A percentile compares a stretch with the other conserved stretches of the same genome.
phyloP scores from a whole-genome alignment of 2,797 vertebrate genomes.

The Gymnoscopelus microlampas region DNA sequence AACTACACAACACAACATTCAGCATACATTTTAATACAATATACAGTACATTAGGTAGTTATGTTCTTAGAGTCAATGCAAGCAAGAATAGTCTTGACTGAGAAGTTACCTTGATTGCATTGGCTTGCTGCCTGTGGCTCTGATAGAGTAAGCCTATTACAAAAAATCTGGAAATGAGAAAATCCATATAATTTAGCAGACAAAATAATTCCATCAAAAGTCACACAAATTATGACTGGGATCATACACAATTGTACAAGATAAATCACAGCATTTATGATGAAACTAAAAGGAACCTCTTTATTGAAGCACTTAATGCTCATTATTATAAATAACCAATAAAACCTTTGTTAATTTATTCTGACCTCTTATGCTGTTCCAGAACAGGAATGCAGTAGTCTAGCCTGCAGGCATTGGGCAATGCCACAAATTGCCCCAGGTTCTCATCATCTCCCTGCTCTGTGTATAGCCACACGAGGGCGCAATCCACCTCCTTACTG shows the following conservation, averaged over 20 bases:
- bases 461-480: constrained; percentile 73
- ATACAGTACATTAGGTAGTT: too few species aligned
- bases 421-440: constrained; percentile 64
- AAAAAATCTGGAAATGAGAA: constrained; percentile 66
- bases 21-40: neutral
- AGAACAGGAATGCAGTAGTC: constrained; percentile 66
- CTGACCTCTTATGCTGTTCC: constrained; percentile 66
- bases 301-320: too few species aligned
- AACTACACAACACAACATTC: neutral
- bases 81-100: too few species aligned
- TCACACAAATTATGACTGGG: neutral
- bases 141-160: constrained; percentile 74
- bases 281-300: neutral
- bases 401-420: constrained; percentile 64
- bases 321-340: neutral
- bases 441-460: constrained; percentile 55
- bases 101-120: constrained; percentile 69
- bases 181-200: neutral
- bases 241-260: neutral
- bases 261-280: neutral
- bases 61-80: too few species aligned
- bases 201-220: neutral
- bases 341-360: neutral
- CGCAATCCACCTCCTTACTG: constrained; percentile 68
- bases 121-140: constrained; percentile 60